Evolutionary conservation across 2,797 vertebrate genomes (phyloP), one percentile per base, ranked within the genome.

Genomic region (Chlorospingus flavigularis): DNA sequence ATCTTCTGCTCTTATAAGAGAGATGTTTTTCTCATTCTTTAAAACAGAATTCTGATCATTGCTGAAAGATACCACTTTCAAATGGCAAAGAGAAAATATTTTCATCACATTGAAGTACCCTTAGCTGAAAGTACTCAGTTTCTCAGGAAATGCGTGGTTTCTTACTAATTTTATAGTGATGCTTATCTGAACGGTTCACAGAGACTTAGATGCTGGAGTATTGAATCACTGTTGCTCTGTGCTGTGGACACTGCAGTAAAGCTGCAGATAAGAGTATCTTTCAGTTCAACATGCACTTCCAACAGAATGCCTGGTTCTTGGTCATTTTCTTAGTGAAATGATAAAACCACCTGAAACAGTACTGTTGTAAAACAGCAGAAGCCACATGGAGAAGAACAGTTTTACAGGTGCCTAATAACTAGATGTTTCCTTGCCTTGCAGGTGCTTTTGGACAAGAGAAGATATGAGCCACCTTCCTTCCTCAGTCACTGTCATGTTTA

Each of bases 381-480:
- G 40, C 17, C 60, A 37, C 20, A 60, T 7, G 66, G 26, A 73
- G 7, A 12, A 82, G 26, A 6, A 76, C 28, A 85, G 26, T 13
- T 62, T 45, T 60, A 55, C 39, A 71, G 61, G 3, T 86, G 72
- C 5, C 37, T 42, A 86, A 47, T 37, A 76, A 86, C 66, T 5
- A 94, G 55, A 77, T 25, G 17, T 72, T 65, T 76, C 39, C 98
- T 97, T 97, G 98, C 99, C 99, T 98, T 99, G 98, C 53, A 98
- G 92, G 94, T 99, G 99, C 63, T 98, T 99, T 76, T 97, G 84
- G 90, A 98, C 97, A 63, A 99, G 97, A 47, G 99, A 99, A 63
- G 99, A 98, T 77, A 99, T 94, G 75, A 98, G 90, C 99, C 99
- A 99, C 81, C 96, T 98, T 75, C 99, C 99, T 8, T 97, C 91